These are phyloP conservation scores for Distichodus sexfasciatus DNA, from an alignment of 2,797 vertebrate genomes.

Conservation along the genomic window DNA sequence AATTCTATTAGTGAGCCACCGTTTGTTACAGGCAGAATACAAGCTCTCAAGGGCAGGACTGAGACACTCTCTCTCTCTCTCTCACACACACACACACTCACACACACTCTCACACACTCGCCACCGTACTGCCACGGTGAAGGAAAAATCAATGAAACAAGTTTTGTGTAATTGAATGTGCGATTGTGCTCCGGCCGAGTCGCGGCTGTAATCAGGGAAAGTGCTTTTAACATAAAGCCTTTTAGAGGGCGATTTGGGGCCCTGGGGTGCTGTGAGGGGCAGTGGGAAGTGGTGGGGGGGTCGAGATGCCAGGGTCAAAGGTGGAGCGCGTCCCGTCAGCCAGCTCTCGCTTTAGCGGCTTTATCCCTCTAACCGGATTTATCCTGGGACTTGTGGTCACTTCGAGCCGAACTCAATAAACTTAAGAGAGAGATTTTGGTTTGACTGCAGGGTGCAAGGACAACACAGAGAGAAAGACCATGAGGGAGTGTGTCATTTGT, in stretches of 20 bases:
- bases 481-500: no score
- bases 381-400: neutral
- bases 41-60: conserved; percentile 38
- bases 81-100: conserved; percentile 23
- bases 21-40: conserved; percentile 20
- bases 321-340: neutral
- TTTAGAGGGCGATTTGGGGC: conserved; percentile 47
- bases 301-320: neutral
- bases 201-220: conserved; percentile 47
- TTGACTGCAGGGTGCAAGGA: neutral
- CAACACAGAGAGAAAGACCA: neutral
- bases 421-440: neutral
- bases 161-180: conserved; percentile 51
- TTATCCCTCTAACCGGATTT: conserved; percentile 45
- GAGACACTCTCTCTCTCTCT: conserved; percentile 23
- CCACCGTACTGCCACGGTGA: conserved; percentile 23
- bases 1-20: neutral
- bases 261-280: conserved; percentile 12
- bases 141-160: conserved; percentile 50
- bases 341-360: neutral
- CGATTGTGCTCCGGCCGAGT: conserved; percentile 35
- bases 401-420: neutral
- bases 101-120: conserved; percentile 8
- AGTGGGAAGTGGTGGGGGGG: neutral
- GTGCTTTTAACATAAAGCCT: conserved; percentile 52